These are phyloP conservation scores for Panopea generosa DNA, from an alignment of 2,888 invertebrate species.

Conservation along the genomic window DNA sequence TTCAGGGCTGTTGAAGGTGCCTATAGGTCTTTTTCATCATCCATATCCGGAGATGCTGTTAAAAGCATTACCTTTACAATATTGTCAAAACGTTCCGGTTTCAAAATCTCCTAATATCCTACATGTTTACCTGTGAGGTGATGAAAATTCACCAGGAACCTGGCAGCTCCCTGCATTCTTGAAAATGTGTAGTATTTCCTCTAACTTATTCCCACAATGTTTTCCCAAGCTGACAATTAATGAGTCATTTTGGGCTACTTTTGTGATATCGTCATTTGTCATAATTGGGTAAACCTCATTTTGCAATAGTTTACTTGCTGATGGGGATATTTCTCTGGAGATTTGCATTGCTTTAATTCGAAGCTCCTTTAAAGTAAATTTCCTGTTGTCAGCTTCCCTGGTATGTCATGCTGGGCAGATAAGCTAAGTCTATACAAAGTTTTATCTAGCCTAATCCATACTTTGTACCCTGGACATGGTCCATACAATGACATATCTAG, in stretches of 20 bases:
- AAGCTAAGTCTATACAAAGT: slow-evolving; percentile 10
- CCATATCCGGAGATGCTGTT: slow-evolving; percentile 43
- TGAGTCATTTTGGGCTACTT: no score
- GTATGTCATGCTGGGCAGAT: slow-evolving; percentile 1
- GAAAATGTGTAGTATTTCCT: no score
- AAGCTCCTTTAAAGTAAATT: slow-evolving; percentile 25
- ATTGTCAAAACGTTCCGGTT: slow-evolving; percentile 45
- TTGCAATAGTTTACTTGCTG: slow-evolving; percentile 25
- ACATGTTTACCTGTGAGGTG: no score
- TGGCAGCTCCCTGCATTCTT: no score
- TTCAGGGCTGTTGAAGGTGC: slow-evolving; percentile 56
- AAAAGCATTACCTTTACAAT: slow-evolving; percentile 39
- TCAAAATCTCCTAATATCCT: no score
- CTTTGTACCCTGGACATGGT: slow-evolving; percentile 43
- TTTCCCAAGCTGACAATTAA: no score
- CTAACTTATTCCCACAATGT: neutral
- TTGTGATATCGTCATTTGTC: no score
- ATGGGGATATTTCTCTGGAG: slow-evolving; percentile 27
- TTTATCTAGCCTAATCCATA: slow-evolving; percentile 23
- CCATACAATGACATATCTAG: slow-evolving; percentile 29
- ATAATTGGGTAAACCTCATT: no score
- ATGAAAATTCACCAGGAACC: no score
- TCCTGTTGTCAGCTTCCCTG: neutral
- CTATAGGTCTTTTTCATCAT: slow-evolving; percentile 53
- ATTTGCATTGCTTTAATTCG: slow-evolving; percentile 30